Base-by-base conservation (phyloP, 2,888 invertebrate species). In the Cephus rjabovi region DNA sequence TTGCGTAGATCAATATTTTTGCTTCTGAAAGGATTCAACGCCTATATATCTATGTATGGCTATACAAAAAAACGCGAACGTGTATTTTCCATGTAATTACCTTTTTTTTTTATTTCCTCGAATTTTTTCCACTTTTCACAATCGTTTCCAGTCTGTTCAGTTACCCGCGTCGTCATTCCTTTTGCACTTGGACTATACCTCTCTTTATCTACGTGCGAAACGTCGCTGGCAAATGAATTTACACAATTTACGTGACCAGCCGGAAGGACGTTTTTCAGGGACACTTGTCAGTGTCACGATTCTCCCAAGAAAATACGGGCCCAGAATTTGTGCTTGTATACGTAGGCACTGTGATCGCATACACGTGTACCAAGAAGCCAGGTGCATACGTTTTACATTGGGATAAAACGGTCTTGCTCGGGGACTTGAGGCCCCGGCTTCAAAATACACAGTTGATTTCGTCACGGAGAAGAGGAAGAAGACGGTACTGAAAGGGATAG, bases 1-100 rank as follows among this genome's bases (percentile, higher is more conserved):
- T 89, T 87, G 87, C 89, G 85, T 89, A 86, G 84, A 90, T 89
- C 90, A 90, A 91, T 89, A 89, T 88, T 86, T 84, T 84, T 84
- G 86, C 84, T 85, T 87, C 88, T 87, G 85, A 89, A 89, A 89
- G 87, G 84, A 87, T 84, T 87, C 86, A 84, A 84, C 86, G 79
- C 81, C 9, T 56, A 2, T 56, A 3, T 56, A 56, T 9, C 6
- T 56, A 2, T 56, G 9, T 56, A 2, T 9, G 1, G 15, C 0
- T 56, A 23, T 56, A 4, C 12, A 37, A 11, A 37, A 56, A 15
- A 2, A 0, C 30, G 40, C 56, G 56, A 6, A 23, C 56, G 56
- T 23, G 56, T 56, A 23, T 23, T 56, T 56, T 23, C 15, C 23
- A 15, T 56, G 23, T 56, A 56, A 56, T 56, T 56, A 56, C 23